Evolutionary conservation across 2,888 invertebrate genomes (phyloP).

Genomic region (Latrodectus hesperus): DNA sequence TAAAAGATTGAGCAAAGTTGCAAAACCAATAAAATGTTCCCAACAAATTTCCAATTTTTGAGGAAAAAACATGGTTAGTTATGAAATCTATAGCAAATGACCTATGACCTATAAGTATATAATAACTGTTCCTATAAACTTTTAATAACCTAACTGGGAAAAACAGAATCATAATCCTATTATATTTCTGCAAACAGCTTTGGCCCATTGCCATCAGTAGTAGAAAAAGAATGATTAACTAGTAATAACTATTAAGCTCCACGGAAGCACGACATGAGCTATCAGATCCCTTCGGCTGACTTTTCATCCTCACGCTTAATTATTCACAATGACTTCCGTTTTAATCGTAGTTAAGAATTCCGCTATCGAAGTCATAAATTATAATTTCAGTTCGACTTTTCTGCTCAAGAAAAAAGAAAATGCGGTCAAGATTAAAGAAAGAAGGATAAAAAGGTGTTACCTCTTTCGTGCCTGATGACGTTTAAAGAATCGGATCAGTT

Average conservation of each 20-base stretch:
- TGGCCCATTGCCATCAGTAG: slow-evolving; percentile 13
- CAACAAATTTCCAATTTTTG: no score
- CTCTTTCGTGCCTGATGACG: not conserved
- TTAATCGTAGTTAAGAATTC: slow-evolving; percentile 26
- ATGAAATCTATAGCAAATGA: not conserved
- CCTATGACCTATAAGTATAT: slow-evolving; percentile 7
- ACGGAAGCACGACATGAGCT: slow-evolving; percentile 6
- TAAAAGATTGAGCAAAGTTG: no score
- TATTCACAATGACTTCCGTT: slow-evolving; percentile 47
- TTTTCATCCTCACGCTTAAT: slow-evolving; percentile 23
- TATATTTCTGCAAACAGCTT: not conserved
- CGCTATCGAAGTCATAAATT: slow-evolving; percentile 28
- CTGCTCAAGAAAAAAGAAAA: not conserved
- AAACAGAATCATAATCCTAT: not conserved
- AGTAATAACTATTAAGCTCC: slow-evolving; percentile 43
- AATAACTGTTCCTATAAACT: not conserved
- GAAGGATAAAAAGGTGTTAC: slow-evolving; percentile 1
- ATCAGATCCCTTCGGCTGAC: not conserved
- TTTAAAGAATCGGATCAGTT: not conserved
- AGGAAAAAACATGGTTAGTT: no score
- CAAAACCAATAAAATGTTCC: no score
- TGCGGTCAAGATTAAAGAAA: not conserved
- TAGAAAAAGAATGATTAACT: slow-evolving; percentile 31
- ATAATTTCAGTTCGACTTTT: not conserved
- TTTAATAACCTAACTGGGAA: not conserved